Evolutionary conservation across 1,140 invertebrate genomes (phyloP).

Genomic region (Drosophila nigromelanica): DNA sequence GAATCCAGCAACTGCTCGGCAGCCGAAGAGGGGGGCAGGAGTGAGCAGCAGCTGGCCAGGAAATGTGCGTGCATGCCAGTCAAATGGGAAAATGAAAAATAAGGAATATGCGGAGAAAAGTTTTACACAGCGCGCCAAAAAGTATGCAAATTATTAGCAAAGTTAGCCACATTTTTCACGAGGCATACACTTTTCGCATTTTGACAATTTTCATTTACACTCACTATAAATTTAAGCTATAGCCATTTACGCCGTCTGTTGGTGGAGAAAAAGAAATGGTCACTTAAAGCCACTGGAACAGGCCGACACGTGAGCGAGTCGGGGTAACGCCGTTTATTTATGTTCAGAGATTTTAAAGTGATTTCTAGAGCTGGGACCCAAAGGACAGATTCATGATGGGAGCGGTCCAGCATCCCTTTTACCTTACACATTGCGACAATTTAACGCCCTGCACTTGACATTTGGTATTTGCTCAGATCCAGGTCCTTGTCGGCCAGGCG

Average conservation of each 20-base stretch:
- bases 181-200: slow-evolving; percentile 44
- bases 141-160: slow-evolving; percentile 80
- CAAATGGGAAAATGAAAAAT: slow-evolving; percentile 5
- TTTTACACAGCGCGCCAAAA: slow-evolving; percentile 63
- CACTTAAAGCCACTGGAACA: slow-evolving; percentile 5
- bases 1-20: slow-evolving; percentile 7
- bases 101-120: slow-evolving; percentile 24
- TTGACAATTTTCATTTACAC: slow-evolving; percentile 59
- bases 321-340: slow-evolving; percentile 34
- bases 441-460: slow-evolving; percentile 77
- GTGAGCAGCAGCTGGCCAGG: neutral
- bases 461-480: slow-evolving; percentile 54
- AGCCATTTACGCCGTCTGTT: slow-evolving; percentile 12
- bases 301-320: neutral
- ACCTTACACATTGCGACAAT: slow-evolving; percentile 62
- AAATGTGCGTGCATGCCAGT: slow-evolving; percentile 47
- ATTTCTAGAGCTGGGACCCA: slow-evolving; percentile 14
- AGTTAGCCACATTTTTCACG: slow-evolving; percentile 74
- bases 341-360: slow-evolving; percentile 40
- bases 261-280: slow-evolving; percentile 16
- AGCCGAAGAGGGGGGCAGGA: neutral
- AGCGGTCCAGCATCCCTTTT: slow-evolving; percentile 12
- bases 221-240: slow-evolving; percentile 50
- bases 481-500: slow-evolving; percentile 31
- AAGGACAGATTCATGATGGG: slow-evolving; percentile 11